phyloP scores from a whole-genome alignment of 2,888 invertebrate species.

The Digitonthophagus gazella region DNA sequence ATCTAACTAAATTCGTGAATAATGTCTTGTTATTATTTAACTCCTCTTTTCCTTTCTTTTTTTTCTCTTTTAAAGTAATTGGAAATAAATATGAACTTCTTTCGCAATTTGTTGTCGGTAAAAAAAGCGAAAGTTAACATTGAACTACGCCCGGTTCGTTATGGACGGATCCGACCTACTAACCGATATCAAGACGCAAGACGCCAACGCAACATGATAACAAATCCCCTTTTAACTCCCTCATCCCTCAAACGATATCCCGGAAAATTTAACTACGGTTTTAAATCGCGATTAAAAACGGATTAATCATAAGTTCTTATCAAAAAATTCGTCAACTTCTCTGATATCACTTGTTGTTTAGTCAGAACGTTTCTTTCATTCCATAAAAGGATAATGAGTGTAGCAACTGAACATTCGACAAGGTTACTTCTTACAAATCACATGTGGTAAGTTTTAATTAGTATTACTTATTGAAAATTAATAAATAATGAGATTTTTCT shows the following conservation, averaged over 20 bases:
- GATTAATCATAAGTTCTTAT: not conserved
- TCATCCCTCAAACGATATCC: not conserved
- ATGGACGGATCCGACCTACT: constrained; percentile 28
- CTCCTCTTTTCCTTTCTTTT: no score
- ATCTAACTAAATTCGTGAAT: no score
- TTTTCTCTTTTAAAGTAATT: no score
- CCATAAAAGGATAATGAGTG: not conserved
- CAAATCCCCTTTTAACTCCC: constrained; percentile 22
- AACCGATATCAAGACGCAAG: constrained; percentile 29
- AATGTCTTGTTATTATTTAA: no score
- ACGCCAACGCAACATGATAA: constrained; percentile 33
- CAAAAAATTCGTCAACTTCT: not conserved
- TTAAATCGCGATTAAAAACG: not conserved
- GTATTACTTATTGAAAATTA: no score
- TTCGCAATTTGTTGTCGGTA: no score
- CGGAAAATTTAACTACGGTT: not conserved
- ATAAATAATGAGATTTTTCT: no score
- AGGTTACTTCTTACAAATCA: not conserved
- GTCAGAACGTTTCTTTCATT: not conserved
- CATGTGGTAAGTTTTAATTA: no score
- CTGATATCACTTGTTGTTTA: not conserved
- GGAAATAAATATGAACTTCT: not conserved
- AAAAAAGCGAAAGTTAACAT: not conserved
- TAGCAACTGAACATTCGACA: not conserved
- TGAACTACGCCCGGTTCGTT: not conserved